Evolutionary conservation across 1,140 invertebrate genomes (phyloP), one percentile per base, ranked within the genome.

Genomic region (Scaptomyza pallida): DNA sequence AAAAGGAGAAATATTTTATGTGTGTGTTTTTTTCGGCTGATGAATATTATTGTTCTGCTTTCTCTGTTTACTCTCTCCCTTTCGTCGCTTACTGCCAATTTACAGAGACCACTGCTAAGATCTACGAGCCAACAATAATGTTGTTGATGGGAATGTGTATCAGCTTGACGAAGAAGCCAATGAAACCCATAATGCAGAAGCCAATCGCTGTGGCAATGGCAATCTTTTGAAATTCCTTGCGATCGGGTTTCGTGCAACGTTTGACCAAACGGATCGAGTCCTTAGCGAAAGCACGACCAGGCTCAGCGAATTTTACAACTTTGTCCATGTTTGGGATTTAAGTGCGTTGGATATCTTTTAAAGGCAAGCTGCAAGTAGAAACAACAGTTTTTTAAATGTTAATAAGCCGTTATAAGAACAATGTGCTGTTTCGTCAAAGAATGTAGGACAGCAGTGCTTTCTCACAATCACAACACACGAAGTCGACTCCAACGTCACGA

Each of bases 81-180:
- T 6, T 26, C 2, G 3, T 37, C 33, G 10, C 1, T n/a, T 37
- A 1, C 5, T 37, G 33, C 15, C 13, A 0, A 51, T 40, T 19
- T 40, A n/a, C n/a, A n/a, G n/a, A 13, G 3, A 51, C 35, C 17
- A 15, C 4, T 2, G 21, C 10, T 21, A 23, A 30, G n/a, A 43
- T 30, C 92, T 94, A 95, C 89, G 94, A 95, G 64, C 94, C 94
- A 37, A 99, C 98, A 94, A 99, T 99, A 92, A 99, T 99, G 92
- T 99, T 99, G 93, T 99, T 99, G 93, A 99, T 99, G 70, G 99
- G 99, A 92, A 99, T 99, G 92, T 99, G 98, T 92, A 99, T 99
- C 55, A 99, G 93, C 93, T 99, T 99, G 5, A 99, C 99, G 88
- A 99, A 99, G 93, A 99, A 99, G 80, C 99, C 99, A 92, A 99